Conservation (phyloP, 2,113 vertebrate species). For the Sterna hirundo region DNA sequence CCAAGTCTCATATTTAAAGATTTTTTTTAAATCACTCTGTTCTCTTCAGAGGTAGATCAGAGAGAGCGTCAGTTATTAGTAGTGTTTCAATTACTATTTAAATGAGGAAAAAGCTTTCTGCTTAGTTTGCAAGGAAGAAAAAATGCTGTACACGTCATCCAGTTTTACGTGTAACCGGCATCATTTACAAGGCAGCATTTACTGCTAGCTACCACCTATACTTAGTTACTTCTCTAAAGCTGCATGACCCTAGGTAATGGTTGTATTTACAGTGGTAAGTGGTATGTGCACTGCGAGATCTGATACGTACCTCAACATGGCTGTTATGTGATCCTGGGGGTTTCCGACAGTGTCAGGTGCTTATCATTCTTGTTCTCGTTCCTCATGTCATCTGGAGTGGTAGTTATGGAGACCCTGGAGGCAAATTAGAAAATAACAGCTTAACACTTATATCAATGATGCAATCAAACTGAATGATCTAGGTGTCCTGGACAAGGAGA, state of each 20-base stretch:
- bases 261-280: neutral
- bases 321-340: neutral
- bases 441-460: neutral
- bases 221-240: neutral
- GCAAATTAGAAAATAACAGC: constrained; percentile 9
- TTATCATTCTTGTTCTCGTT: neutral
- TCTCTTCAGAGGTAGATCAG: neutral
- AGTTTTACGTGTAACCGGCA: neutral
- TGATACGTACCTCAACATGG: neutral
- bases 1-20: neutral
- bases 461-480: neutral
- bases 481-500: neutral
- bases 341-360: neutral
- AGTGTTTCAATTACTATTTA: neutral
- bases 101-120: neutral
- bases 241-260: neutral
- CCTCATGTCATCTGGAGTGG: neutral
- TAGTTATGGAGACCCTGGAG: neutral
- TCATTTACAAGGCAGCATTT: neutral
- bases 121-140: neutral
- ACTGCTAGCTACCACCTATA: neutral
- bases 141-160: neutral
- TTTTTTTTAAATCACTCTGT: neutral
- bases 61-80: neutral
- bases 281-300: neutral